Base-by-base conservation (phyloP, 1,140 invertebrate species). In the Eupristina koningsbergeri region DNA sequence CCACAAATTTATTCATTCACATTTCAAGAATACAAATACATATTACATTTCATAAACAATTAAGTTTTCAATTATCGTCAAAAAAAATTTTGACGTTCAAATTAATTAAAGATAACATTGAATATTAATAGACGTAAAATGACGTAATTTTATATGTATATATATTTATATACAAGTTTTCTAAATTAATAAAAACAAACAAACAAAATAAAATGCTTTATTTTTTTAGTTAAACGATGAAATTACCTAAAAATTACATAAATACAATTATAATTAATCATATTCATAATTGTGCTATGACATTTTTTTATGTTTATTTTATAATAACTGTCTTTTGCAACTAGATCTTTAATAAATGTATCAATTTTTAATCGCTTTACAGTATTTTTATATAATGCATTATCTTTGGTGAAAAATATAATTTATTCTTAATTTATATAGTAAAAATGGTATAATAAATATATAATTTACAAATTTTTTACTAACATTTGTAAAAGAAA, bases 321-420 rank as follows among this genome's bases (percentile, higher is more conserved):
- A 69, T 17, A 45, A 61, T 22, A 45, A 11, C 47, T 80, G 64
- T 73, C 22, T 34, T 15, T 19, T 67, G 26, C 34, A 36, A 67
- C 9, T 2, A 34, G 34, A 67, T 67, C 29, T 19, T n/a, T 34
- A 36, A 22, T 67, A 34, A n/a, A 39, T 41, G 13, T 9, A 71
- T 26, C 36, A 71, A 26, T 41, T 36, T 41, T 36, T 71, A 39
- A 22, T 1, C 39, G 6, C 39, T 69, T 19, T 69, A 6, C 22
- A 34, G 34, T 76, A 34, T 76, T 26, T 58, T 77, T 13, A 78
- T 83, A 69, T 64, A 78, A 75, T 47, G 63, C 47, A n/a, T 69
- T 22, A 45, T 71, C 81, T 83, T 83, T 83, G 81, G 75, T 83
- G 71, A 77, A 71, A 83, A 83, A 83, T 83, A 83, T 34, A 78